These are phyloP conservation scores for Vanessa tameamea DNA, from an alignment of 1,140 invertebrate genomes.

Conservation along the genomic window DNA sequence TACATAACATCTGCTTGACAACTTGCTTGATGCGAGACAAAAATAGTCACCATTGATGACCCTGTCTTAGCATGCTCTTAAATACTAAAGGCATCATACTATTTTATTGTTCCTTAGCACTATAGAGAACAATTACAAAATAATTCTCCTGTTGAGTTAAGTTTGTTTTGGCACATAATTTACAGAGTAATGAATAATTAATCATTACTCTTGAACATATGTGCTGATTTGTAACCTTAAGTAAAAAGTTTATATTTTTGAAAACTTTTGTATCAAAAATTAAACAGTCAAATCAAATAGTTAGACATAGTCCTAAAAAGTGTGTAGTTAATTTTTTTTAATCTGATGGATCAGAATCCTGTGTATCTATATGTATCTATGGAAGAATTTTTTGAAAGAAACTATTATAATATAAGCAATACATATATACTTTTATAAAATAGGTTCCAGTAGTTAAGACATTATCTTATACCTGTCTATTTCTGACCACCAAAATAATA, in stretches of 20 bases:
- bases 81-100: too few species aligned
- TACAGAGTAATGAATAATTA: conserved; percentile 57
- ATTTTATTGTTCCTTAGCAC: conserved; percentile 18
- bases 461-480: too few species aligned
- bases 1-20: too few species aligned
- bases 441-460: too few species aligned
- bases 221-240: conserved; percentile 43
- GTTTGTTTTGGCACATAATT: conserved; percentile 65
- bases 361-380: not conserved
- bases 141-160: conserved; percentile 40
- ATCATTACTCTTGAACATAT: conserved; percentile 68
- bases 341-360: not conserved
- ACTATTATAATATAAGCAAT: too few species aligned
- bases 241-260: not conserved
- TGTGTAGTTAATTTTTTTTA: not conserved
- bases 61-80: too few species aligned
- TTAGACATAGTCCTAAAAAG: not conserved
- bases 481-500: too few species aligned
- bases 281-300: not conserved
- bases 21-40: too few species aligned
- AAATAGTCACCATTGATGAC: too few species aligned
- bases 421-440: too few species aligned
- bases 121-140: conserved; percentile 38
- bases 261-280: too few species aligned
- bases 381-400: too few species aligned